These are phyloP conservation scores for Halisarca cf. caerulea DNA, from an alignment of 37 sponge, comb jelly and placozoan genomes.

Conservation along the genomic window DNA sequence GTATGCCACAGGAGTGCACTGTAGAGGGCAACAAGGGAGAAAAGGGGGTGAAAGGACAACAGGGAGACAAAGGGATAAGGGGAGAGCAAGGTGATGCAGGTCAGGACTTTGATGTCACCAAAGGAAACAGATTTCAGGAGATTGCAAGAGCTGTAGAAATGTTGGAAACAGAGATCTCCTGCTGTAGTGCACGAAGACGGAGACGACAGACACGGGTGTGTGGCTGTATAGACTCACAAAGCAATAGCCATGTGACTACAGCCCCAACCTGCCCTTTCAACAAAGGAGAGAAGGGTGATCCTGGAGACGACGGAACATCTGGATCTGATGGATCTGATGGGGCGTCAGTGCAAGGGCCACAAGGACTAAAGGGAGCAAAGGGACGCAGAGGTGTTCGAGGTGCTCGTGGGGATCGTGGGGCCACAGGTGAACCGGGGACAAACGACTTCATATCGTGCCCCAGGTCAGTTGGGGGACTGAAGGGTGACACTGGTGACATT, in stretches of 20 bases:
- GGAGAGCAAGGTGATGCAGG: neutral
- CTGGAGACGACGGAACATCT: neutral
- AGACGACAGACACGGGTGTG: neutral
- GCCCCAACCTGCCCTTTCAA: neutral
- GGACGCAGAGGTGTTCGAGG: neutral
- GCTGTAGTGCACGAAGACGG: neutral
- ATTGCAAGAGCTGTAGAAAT: neutral
- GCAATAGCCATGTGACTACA: neutral
- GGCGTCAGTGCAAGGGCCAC: neutral
- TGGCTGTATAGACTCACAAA: neutral
- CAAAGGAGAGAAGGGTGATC: neutral
- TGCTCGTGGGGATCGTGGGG: neutral
- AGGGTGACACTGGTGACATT: too few relatives aligned
- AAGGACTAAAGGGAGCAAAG: neutral
- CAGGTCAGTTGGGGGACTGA: too few relatives aligned
- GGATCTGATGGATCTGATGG: neutral
- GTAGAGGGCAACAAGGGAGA: neutral
- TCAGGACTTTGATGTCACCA: neutral
- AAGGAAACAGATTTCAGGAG: too few relatives aligned
- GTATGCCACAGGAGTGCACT: neutral
- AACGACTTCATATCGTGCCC: too few relatives aligned
- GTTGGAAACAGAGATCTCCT: neutral
- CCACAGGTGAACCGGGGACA: too few relatives aligned
- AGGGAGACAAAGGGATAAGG: neutral
- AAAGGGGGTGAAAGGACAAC: neutral